A percentile compares a stretch with the other conserved stretches of the same genome.
These are phyloP conservation scores for Bhutanitis thaidina DNA, from an alignment of 2,888 invertebrate species.

Conservation along the genomic window DNA sequence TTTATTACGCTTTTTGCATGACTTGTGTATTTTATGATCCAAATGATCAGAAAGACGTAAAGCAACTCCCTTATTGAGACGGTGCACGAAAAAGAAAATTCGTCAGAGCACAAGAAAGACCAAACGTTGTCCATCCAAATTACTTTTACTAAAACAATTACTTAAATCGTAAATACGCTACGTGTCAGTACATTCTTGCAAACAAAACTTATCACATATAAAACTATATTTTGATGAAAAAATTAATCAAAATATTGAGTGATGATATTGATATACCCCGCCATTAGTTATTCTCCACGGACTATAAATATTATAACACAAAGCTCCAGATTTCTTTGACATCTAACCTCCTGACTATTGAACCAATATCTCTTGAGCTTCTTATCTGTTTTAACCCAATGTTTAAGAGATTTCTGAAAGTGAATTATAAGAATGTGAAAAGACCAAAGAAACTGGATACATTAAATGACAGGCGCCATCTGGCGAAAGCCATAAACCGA, in stretches of 20 bases:
- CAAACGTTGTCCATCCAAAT: too few relatives aligned
- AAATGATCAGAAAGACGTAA: too few relatives aligned
- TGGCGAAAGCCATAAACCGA: constrained; percentile 69
- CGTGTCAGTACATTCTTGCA: too few relatives aligned
- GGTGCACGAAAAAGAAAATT: too few relatives aligned
- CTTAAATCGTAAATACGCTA: too few relatives aligned
- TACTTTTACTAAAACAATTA: too few relatives aligned
- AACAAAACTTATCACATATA: too few relatives aligned
- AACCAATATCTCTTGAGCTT: constrained; percentile 39
- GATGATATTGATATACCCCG: constrained; percentile 67
- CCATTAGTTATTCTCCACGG: constrained; percentile 60
- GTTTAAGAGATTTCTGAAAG: not conserved
- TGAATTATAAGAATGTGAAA: constrained; percentile 11
- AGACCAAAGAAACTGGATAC: constrained; percentile 40
- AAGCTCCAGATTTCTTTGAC: constrained; percentile 68
- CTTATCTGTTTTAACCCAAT: constrained; percentile 8
- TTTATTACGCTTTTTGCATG: too few relatives aligned
- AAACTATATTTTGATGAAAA: too few relatives aligned
- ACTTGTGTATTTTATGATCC: too few relatives aligned
- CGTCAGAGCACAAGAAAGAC: too few relatives aligned
- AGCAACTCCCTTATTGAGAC: too few relatives aligned
- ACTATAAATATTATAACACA: constrained; percentile 56
- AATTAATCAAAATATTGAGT: constrained; percentile 40
- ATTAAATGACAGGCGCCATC: constrained; percentile 74
- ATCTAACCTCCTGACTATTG: constrained; percentile 56